Evolutionary conservation across 1,140 invertebrate genomes (phyloP), one percentile per base, ranked within the genome.

Genomic region (Solenopsis fugax): DNA sequence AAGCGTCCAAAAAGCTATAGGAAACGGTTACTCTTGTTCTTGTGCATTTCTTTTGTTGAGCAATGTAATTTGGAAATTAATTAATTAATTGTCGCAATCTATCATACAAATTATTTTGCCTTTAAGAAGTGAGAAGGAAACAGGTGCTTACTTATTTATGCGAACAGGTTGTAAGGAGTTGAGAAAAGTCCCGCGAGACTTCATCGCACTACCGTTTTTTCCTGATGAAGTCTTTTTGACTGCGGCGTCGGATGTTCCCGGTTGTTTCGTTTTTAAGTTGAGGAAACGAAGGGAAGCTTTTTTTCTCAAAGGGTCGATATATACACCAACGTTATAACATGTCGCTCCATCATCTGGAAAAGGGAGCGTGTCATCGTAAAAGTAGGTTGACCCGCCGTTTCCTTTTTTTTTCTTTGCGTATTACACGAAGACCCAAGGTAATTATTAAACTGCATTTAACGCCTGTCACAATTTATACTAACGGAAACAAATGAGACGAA

Each of bases 121-220:
- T 10, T 80, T 54, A 24, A 69, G 54, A 69, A 54, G 48, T 54
- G 12, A n/a, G 6, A 29, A 67, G 29, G n/a, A 56, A 86, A 50
- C 80, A 75, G 24, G 69, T 82, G 77, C 24, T 29, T n/a, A 87
- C n/a, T 69, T 88, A 88, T 87, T 87, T 85, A 87, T 72, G 82
- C 87, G 64, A 86, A 86, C 87, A 77, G 64, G 87, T 88, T 86
- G 82, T 64, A 52, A 50, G 16, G 16, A 34, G 16, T 29, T 45
- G 29, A 29, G 56, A 7, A 71, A 48, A 87, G 82, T 88, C 87
- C 54, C 87, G 73, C 62, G 64, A 48, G 87, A 86, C 13, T 37
- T 45, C 16, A n/a, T 18, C 2, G 45, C 13, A 29, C 72, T 85
- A 85, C 71, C 86, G 60, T 37, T 75, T 37, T 75, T 64, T 67